Percentiles rank a stretch among this genome's conserved stretches.
Conservation (phyloP, 2,113 vertebrate species). For the human region DNA sequence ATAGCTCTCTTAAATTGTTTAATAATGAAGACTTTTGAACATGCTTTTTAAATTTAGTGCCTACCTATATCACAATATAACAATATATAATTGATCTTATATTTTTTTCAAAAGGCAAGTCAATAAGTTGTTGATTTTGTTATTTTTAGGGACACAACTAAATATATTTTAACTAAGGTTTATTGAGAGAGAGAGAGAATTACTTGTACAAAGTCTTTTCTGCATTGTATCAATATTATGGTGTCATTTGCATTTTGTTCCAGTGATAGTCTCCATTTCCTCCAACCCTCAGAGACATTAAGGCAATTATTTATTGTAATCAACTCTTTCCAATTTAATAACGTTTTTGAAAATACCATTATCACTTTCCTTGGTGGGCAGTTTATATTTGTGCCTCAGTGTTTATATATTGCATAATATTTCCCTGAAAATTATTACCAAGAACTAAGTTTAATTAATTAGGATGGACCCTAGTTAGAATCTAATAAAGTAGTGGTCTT, state of each 20-base stretch:
- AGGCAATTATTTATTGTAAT: constrained; percentile 17
- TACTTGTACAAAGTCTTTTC: neutral
- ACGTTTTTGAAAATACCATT: constrained; percentile 4
- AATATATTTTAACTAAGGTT: neutral
- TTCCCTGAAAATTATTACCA: neutral
- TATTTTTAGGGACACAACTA: neutral
- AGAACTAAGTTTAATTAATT: constrained; percentile 48
- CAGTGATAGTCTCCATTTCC: neutral
- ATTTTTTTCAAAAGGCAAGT: neutral
- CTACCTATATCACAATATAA: neutral
- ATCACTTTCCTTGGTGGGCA: neutral
- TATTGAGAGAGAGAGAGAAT: neutral
- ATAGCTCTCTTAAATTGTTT: neutral
- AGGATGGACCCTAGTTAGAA: neutral
- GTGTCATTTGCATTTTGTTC: neutral
- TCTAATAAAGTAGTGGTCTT: neutral
- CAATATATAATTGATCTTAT: neutral
- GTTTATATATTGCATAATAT: neutral
- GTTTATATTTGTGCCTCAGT: neutral
- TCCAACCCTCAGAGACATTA: neutral
- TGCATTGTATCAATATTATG: neutral
- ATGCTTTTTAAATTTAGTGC: neutral
- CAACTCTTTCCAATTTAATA: neutral
- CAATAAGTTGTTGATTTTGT: neutral
- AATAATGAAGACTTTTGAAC: neutral